A percentile compares a stretch with the other conserved stretches of the same genome.
Evolutionary conservation across 2,888 invertebrate species (phyloP).

Genomic region (Rotaria macrura): DNA sequence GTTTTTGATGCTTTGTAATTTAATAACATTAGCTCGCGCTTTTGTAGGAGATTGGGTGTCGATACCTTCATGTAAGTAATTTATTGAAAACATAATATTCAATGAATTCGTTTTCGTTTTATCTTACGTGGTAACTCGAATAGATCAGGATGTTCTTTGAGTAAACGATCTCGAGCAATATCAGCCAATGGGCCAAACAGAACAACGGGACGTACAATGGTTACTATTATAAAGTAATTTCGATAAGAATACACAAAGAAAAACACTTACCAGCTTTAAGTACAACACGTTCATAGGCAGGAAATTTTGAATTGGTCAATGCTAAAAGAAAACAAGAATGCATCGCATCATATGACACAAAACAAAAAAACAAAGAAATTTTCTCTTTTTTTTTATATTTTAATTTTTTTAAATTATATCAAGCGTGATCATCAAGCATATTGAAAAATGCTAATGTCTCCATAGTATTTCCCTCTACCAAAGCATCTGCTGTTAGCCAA

Average conservation of each 20-base stretch:
- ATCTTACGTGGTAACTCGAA: background rate
- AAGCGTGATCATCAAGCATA: background rate
- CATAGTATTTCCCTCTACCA: background rate
- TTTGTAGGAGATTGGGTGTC: background rate
- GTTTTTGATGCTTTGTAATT: conserved; percentile 15
- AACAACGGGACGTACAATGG: conserved; percentile 52
- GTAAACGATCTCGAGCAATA: conserved; percentile 74
- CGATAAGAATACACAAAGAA: too few species aligned
- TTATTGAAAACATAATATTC: background rate
- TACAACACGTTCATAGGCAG: background rate
- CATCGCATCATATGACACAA: too few species aligned
- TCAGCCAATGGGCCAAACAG: conserved; percentile 88
- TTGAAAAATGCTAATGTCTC: background rate
- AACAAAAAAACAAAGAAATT: too few species aligned
- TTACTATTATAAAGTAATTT: background rate
- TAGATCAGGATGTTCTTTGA: conserved; percentile 65
- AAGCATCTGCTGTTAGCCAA: background rate
- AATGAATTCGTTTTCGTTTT: background rate
- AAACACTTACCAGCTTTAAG: conserved; percentile 5
- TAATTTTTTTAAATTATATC: too few species aligned
- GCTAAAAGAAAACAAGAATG: too few species aligned
- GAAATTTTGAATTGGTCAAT: background rate
- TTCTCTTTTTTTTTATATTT: too few species aligned
- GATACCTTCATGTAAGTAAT: background rate
- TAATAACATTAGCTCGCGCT: conserved; percentile 17